Evolutionary conservation across 1,140 invertebrate genomes (phyloP).

Genomic region (Venturia canescens): DNA sequence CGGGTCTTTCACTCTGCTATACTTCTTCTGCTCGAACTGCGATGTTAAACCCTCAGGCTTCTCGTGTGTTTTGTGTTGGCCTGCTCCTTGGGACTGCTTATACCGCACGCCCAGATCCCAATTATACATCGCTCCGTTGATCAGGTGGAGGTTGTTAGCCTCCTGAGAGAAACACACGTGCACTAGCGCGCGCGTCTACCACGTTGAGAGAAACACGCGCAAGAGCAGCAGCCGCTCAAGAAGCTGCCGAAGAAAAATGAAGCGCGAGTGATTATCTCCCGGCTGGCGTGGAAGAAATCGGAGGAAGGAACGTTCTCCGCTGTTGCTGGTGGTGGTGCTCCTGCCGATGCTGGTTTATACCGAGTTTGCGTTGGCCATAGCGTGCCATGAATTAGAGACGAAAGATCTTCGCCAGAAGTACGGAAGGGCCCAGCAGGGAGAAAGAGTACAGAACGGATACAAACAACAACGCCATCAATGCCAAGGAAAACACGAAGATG

Average conservation of each 20-base stretch:
- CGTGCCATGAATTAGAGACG: slow-evolving; percentile 51
- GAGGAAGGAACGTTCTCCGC: not conserved
- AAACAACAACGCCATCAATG: slow-evolving; percentile 23
- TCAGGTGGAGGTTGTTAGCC: slow-evolving; percentile 43
- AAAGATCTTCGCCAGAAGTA: slow-evolving; percentile 36
- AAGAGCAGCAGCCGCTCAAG: slow-evolving; percentile 5
- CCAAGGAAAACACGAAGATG: slow-evolving; percentile 15
- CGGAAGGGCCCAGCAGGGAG: slow-evolving; percentile 41
- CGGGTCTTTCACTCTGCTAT: slow-evolving; percentile 4
- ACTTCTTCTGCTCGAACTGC: slow-evolving; percentile 3
- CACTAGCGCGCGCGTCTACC: not conserved
- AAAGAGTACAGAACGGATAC: slow-evolving; percentile 45
- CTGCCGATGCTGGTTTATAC: not conserved
- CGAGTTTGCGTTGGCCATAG: slow-evolving; percentile 38
- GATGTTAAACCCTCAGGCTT: not conserved
- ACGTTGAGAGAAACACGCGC: not conserved
- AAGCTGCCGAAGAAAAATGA: slow-evolving; percentile 26
- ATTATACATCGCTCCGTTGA: slow-evolving; percentile 30
- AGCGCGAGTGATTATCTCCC: slow-evolving; percentile 32
- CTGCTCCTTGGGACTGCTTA: not conserved
- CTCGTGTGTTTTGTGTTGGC: not conserved
- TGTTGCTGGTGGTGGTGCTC: slow-evolving; percentile 1
- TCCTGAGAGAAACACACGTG: slow-evolving; percentile 16
- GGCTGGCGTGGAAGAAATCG: slow-evolving; percentile 3
- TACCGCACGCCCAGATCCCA: slow-evolving; percentile 19